phyloP scores from a whole-genome alignment of 2,888 invertebrate species.

The Acleris laterana region DNA sequence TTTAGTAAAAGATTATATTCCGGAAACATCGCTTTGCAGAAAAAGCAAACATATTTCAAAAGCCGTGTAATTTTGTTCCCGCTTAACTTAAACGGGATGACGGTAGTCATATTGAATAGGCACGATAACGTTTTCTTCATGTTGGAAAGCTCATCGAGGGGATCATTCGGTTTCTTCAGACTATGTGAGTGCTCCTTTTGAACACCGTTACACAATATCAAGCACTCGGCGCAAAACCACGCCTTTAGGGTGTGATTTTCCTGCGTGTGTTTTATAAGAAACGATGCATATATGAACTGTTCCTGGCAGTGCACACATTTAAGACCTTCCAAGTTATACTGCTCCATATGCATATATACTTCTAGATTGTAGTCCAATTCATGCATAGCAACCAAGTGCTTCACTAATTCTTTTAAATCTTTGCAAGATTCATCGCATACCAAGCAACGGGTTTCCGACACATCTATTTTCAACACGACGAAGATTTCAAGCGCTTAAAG shows the following conservation, averaged over 20 bases:
- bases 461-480: conserved; percentile 10
- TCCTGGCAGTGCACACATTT: conserved; percentile 12
- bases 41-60: conserved; percentile 6
- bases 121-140: neutral
- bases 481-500: conserved; percentile 1
- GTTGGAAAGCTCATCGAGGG: neutral
- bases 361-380: conserved; percentile 3
- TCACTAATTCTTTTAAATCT: conserved; percentile 6
- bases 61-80: neutral
- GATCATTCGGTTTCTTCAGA: neutral
- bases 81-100: conserved; percentile 5
- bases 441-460: conserved; percentile 14
- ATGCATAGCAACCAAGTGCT: conserved; percentile 10
- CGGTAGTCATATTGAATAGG: conserved; percentile 7
- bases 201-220: neutral
- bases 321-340: conserved; percentile 13
- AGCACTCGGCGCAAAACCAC: conserved; percentile 4
- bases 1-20: neutral
- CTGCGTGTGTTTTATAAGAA: conserved; percentile 13
- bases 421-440: neutral
- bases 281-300: conserved; percentile 20
- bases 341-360: conserved; percentile 17
- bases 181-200: neutral
- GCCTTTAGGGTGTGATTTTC: conserved; percentile 6
- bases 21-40: conserved; percentile 4